phyloP scores from a whole-genome alignment of 2,113 vertebrate species.

The Todiramphus chloris region DNA sequence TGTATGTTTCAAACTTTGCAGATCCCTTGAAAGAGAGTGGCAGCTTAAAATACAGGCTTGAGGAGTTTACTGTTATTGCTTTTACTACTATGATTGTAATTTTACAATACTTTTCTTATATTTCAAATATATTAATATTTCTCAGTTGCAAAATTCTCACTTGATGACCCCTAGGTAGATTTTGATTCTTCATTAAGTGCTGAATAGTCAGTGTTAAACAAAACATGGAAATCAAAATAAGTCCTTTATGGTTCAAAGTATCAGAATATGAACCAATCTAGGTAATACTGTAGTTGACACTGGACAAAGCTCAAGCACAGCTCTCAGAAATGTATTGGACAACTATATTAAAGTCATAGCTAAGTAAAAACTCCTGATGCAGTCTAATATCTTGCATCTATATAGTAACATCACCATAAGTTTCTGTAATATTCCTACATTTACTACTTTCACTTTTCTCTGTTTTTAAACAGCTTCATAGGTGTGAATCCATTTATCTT shows the following conservation, averaged over 20 bases:
- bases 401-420: not conserved
- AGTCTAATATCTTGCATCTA: not conserved
- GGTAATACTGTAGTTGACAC: not conserved
- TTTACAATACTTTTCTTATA: not conserved
- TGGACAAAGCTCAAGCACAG: not conserved
- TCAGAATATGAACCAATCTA: not conserved
- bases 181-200: not conserved
- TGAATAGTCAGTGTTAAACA: not conserved
- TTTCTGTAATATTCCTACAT: not conserved
- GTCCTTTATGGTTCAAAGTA: not conserved
- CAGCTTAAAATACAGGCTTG: not conserved
- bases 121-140: not conserved
- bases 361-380: not conserved
- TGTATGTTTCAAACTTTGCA: not conserved
- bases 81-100: not conserved
- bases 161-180: not conserved
- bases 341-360: not conserved
- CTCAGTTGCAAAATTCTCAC: not conserved
- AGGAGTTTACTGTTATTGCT: not conserved
- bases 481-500: not conserved
- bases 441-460: not conserved
- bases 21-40: not conserved
- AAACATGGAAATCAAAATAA: not conserved
- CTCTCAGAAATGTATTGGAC: not conserved
- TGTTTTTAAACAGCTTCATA: not conserved